Percentiles rank a stretch among this genome's conserved stretches.
phyloP scores from a whole-genome alignment of 2,113 vertebrate species.

The Apus apus region DNA sequence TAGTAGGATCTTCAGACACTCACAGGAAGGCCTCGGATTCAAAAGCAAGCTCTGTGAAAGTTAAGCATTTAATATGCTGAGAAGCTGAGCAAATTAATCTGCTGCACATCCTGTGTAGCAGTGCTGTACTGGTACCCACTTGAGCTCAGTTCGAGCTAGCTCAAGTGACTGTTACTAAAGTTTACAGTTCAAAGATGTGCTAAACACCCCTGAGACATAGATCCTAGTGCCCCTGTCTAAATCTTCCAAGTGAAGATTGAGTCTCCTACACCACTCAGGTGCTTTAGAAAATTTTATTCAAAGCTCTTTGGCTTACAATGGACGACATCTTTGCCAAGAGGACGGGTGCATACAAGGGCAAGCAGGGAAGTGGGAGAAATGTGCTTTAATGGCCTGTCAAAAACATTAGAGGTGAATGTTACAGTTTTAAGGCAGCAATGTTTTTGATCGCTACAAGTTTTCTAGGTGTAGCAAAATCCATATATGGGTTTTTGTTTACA shows the following conservation, averaged over 20 bases:
- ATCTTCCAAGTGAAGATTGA: not conserved
- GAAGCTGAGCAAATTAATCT: not conserved
- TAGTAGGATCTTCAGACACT: not conserved
- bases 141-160: not conserved
- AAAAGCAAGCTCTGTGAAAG: not conserved
- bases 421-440: not conserved
- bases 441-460: not conserved
- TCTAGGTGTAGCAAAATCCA: not conserved
- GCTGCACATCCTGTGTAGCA: not conserved
- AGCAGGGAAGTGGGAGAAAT: not conserved
- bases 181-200: not conserved
- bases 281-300: not conserved
- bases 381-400: slow-evolving; percentile 21
- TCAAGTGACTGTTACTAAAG: not conserved
- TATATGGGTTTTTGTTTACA: not conserved
- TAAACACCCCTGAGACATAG: not conserved
- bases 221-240: not conserved
- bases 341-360: not conserved
- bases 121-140: not conserved
- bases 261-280: not conserved
- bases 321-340: not conserved
- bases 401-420: not conserved
- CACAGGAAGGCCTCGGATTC: not conserved
- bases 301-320: not conserved
- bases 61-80: not conserved